Percentiles rank a stretch among this genome's conserved stretches.
Evolutionary conservation across 2,113 vertebrate genomes (phyloP).

Genomic region (Rhodinocichla rosea): DNA sequence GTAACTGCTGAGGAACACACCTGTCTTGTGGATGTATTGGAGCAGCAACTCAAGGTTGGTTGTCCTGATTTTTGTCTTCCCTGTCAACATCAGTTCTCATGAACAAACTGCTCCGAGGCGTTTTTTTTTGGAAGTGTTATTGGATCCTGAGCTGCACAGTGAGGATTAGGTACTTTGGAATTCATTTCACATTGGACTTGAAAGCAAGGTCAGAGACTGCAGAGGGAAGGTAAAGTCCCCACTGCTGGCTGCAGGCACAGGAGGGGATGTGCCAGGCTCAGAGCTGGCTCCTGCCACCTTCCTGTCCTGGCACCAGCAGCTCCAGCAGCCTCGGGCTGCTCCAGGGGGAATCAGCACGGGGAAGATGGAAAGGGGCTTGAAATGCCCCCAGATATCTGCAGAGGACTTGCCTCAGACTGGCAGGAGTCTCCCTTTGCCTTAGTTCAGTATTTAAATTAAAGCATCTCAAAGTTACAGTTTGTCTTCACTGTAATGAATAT

Average conservation of each 20-base stretch:
- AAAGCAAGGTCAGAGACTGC: conserved; percentile 59
- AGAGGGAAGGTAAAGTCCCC: conserved; percentile 18
- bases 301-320: not conserved
- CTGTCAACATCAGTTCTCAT: not conserved
- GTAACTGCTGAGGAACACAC: not conserved
- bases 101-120: not conserved
- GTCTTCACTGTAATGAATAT: not conserved
- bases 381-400: not conserved
- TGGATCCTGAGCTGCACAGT: not conserved
- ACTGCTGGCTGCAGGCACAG: conserved; percentile 16
- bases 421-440: not conserved
- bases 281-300: not conserved
- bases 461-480: not conserved
- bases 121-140: not conserved
- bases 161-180: not conserved
- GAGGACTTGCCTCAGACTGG: not conserved
- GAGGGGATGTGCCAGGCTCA: not conserved
- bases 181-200: conserved; percentile 50
- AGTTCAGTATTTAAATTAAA: not conserved
- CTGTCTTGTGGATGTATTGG: not conserved
- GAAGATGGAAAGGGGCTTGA: not conserved
- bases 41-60: not conserved
- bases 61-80: not conserved
- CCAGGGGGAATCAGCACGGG: not conserved
- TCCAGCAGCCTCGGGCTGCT: not conserved